phyloP scores from a whole-genome alignment of 1,140 invertebrate species.

The Procambarus virginalis region DNA sequence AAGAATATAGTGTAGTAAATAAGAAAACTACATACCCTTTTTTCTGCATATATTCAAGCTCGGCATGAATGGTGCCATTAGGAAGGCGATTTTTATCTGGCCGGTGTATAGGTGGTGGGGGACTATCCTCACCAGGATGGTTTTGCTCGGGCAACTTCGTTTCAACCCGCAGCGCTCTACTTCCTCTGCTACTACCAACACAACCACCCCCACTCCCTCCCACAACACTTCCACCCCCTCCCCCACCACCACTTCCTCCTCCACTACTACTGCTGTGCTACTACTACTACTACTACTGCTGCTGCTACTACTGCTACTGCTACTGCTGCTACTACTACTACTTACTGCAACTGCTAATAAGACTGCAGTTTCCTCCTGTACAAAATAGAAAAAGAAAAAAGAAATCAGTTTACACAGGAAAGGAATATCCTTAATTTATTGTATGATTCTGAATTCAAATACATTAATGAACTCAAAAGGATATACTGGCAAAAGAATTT shows the following conservation, averaged over 20 bases:
- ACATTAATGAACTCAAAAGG: too few species aligned
- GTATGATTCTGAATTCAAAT: too few species aligned
- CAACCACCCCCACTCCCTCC: constrained; percentile 39
- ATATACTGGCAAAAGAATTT: too few species aligned
- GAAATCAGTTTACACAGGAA: background rate
- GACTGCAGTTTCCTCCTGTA: constrained; percentile 65
- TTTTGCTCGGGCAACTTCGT: constrained; percentile 37
- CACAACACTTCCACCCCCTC: constrained; percentile 39
- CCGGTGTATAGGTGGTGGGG: constrained; percentile 44
- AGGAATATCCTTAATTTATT: too few species aligned
- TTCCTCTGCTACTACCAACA: constrained; percentile 30
- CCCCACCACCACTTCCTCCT: constrained; percentile 38
- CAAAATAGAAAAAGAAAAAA: background rate
- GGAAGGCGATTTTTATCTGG: constrained; percentile 70
- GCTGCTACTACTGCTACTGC: constrained; percentile 71
- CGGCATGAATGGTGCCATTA: constrained; percentile 75
- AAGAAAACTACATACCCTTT: constrained; percentile 74
- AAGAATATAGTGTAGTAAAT: too few species aligned
- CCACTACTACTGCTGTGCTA: constrained; percentile 62
- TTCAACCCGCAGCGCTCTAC: constrained; percentile 31
- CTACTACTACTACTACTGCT: constrained; percentile 74
- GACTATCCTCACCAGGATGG: constrained; percentile 48
- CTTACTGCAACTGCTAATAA: constrained; percentile 60
- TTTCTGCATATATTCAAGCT: constrained; percentile 77
- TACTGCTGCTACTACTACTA: constrained; percentile 61